phyloP scores from a whole-genome alignment of 30 jellyfish, hydroid and myxozoan species.

The Morbakka virulenta region DNA sequence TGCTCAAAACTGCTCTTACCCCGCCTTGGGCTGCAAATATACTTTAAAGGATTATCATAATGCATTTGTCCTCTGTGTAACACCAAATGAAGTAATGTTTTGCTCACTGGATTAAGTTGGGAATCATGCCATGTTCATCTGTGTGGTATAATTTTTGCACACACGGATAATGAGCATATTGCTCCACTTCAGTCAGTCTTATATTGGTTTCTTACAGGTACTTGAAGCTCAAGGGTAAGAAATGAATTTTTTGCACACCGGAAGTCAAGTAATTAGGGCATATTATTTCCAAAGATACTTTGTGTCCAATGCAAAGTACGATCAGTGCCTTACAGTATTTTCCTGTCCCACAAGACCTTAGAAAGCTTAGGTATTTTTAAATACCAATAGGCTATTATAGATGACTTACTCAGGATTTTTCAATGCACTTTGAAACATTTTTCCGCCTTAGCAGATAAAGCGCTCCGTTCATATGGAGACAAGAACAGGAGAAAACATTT shows the following conservation, averaged over 20 bases:
- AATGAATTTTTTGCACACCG: constrained; percentile 28
- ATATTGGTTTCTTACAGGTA: constrained; percentile 6
- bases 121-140: constrained; percentile 34
- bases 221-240: constrained; percentile 20
- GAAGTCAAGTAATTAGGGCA: constrained; percentile 44
- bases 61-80: constrained; percentile 55
- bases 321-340: constrained; percentile 10
- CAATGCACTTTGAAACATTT: constrained; percentile 31
- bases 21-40: neutral
- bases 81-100: constrained; percentile 35
- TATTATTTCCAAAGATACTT: constrained; percentile 18
- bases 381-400: constrained; percentile 40
- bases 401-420: constrained; percentile 25
- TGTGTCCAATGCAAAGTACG: constrained; percentile 21
- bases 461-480: constrained; percentile 22
- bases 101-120: constrained; percentile 36
- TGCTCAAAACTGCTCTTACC: constrained; percentile 3
- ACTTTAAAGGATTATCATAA: constrained; percentile 14
- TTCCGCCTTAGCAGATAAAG: constrained; percentile 6
- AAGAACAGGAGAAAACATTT: constrained; percentile 26
- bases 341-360: constrained; percentile 27
- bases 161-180: constrained; percentile 31
- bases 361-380: constrained; percentile 28
- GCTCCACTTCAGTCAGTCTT: constrained; percentile 1
- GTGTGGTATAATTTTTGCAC: constrained; percentile 22